Evolutionary conservation across 1,140 invertebrate species (phyloP).

Genomic region (Watersipora subatra): DNA sequence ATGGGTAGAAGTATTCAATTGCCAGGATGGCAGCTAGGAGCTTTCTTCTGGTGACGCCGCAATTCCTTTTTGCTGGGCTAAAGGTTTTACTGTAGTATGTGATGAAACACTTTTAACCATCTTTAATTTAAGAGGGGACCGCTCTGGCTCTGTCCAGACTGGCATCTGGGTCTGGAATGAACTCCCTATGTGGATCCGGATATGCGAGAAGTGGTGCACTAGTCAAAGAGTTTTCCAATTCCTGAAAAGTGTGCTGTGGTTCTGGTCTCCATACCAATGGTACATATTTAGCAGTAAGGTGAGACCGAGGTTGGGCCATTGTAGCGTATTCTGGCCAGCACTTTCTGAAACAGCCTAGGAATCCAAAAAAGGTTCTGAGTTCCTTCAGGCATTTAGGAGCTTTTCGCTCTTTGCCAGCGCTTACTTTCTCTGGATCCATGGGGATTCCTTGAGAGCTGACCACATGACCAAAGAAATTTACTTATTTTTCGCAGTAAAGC

Average conservation of each 20-base stretch:
- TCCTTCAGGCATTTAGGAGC: slow-evolving; percentile 10
- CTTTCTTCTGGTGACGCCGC: slow-evolving; percentile 15
- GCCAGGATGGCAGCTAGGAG: slow-evolving; percentile 12
- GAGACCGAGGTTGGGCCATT: slow-evolving; percentile 12
- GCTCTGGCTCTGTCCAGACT: too few relatives aligned
- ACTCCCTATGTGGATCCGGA: slow-evolving; percentile 10
- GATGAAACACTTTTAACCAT: slow-evolving; percentile 11
- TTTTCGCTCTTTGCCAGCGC: slow-evolving; percentile 7
- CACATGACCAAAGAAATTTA: slow-evolving; percentile 3
- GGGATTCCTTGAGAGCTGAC: neutral
- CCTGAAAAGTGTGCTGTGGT: slow-evolving; percentile 3
- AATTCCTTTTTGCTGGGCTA: slow-evolving; percentile 12
- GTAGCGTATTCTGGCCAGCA: slow-evolving; percentile 10
- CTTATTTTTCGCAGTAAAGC: neutral
- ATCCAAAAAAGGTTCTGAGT: slow-evolving; percentile 13
- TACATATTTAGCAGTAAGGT: slow-evolving; percentile 9
- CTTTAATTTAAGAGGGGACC: slow-evolving; percentile 14
- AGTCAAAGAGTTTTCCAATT: slow-evolving; percentile 8
- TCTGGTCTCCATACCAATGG: slow-evolving; percentile 3
- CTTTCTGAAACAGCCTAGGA: slow-evolving; percentile 1
- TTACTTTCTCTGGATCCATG: neutral
- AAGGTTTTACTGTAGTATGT: slow-evolving; percentile 15
- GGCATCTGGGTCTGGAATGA: slow-evolving; percentile 20
- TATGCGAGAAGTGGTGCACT: slow-evolving; percentile 7
- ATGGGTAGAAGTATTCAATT: slow-evolving; percentile 8